Evolutionary conservation across 2,797 vertebrate species (phyloP).

Genomic region (Tamandua tetradactyla): DNA sequence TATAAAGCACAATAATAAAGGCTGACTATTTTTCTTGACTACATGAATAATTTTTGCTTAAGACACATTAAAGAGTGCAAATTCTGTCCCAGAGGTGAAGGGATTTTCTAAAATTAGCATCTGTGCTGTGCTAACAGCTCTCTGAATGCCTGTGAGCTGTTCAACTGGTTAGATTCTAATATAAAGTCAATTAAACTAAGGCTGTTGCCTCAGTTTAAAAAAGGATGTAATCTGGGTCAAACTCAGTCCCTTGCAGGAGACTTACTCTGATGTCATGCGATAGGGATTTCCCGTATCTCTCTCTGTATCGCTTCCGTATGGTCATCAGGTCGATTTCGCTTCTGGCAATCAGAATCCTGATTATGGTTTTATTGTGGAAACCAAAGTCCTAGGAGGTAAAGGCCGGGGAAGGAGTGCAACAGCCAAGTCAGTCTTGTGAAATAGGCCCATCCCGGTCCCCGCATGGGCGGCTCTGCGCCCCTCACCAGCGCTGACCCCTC

Average conservation of each 20-base stretch:
- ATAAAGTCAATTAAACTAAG: not conserved
- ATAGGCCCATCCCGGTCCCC: no score
- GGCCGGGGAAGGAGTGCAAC: no score
- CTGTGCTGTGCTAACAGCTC: not conserved
- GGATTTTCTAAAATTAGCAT: not conserved
- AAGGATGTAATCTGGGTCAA: not conserved
- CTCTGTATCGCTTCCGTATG: slow-evolving; percentile 86
- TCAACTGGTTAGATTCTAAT: not conserved
- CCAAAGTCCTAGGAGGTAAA: slow-evolving; percentile 86
- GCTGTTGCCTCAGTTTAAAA: not conserved
- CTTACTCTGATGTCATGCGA: slow-evolving; percentile 88
- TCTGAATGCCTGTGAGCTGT: not conserved
- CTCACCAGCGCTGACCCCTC: no score
- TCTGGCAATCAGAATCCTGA: slow-evolving; percentile 87
- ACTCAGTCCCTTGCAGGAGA: not conserved
- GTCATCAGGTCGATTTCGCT: slow-evolving; percentile 88
- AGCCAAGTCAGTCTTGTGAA: no score
- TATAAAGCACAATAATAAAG: not conserved
- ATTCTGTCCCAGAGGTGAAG: not conserved
- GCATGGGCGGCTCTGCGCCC: no score
- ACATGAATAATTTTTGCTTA: not conserved
- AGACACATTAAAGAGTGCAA: not conserved
- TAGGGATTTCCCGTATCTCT: slow-evolving; percentile 87
- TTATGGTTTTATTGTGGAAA: slow-evolving; percentile 89
- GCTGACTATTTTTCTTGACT: not conserved